Conservation (phyloP, 1,140 invertebrate species). For the Hycleus cichorii region DNA sequence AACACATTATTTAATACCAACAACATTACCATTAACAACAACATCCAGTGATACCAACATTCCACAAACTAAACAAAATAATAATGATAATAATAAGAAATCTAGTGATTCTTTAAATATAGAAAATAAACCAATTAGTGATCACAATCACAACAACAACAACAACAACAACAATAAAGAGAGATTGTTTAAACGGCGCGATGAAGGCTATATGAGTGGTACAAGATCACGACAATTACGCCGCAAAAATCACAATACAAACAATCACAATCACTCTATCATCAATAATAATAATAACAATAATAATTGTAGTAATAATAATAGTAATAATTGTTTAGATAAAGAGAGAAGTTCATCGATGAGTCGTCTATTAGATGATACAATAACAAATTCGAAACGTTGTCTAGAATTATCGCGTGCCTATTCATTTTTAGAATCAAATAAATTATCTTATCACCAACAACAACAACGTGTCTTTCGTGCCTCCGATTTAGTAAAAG, state of each 20-base stretch:
- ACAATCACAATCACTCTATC: no score
- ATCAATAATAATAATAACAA: no score
- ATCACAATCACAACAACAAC: not conserved
- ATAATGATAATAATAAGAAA: slow-evolving; percentile 16
- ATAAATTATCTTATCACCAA: slow-evolving; percentile 29
- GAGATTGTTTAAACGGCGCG: slow-evolving; percentile 59
- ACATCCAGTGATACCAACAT: slow-evolving; percentile 40
- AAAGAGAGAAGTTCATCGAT: slow-evolving; percentile 81
- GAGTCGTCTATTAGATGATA: slow-evolving; percentile 70
- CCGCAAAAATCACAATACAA: slow-evolving; percentile 34
- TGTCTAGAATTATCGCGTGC: slow-evolving; percentile 71
- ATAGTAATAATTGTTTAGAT: slow-evolving; percentile 36
- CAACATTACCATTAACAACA: slow-evolving; percentile 38
- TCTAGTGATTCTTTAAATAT: slow-evolving; percentile 21
- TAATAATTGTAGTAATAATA: not conserved
- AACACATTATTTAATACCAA: slow-evolving; percentile 14
- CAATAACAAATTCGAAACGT: slow-evolving; percentile 30
- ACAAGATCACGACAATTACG: slow-evolving; percentile 42
- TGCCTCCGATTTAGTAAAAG: slow-evolving; percentile 80
- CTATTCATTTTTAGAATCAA: slow-evolving; percentile 76
- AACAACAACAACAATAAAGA: slow-evolving; percentile 44
- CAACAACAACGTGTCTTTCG: slow-evolving; percentile 78
- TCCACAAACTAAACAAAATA: slow-evolving; percentile 28
- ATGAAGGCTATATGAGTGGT: slow-evolving; percentile 47
- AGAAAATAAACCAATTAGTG: not conserved